Evolutionary conservation across 2,888 invertebrate species (phyloP), one percentile per base, ranked within the genome.

Genomic region (Plagodis dolabraria): DNA sequence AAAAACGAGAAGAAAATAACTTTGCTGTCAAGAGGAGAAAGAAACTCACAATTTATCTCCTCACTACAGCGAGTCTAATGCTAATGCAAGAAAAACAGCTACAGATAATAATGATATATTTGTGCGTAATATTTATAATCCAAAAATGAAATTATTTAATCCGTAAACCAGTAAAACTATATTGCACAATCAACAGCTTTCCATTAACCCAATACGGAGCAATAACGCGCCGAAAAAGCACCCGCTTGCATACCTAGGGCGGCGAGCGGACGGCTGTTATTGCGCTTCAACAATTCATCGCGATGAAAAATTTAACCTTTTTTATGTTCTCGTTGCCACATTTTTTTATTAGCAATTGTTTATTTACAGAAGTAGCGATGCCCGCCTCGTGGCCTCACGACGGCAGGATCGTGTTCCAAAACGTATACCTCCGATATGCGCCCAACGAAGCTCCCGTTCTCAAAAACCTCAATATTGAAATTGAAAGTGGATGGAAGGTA

Each of bases 391-490:
- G 96, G 96, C 96, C 96, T 0, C 76, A 86, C 6, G 77, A 93
- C 43, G 96, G 96, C 7, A 87, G 83, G 69, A 86, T 96, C 11
- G 87, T 91, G 53, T 95, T 96, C 72, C 85, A 93, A 60, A 86
- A 94, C 50, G 91, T 95, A 2, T 90, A 76, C 50, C 76, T 97
- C 73, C 91, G 93, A 53, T 97, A 97, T 72, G 90, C 93, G 6
- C 87, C 93, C 0, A 81, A 90, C 0, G 95, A 94, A 60, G 86
- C 93, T 0, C 94, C 95, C 0, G 96, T 97, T 0, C 87, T 97
- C 12, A 88, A 85, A 64, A 84, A 91, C 63, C 71, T 93, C 38
- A 89, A 91, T 63, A 76, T 93, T 42, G 61, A 69, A 6, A 72
- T 93, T 40, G 85, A 91, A 69, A 86, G 85, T 63, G 91, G 91